Base-by-base conservation (phyloP, 2,888 invertebrate genomes). In the Neria commutata region DNA sequence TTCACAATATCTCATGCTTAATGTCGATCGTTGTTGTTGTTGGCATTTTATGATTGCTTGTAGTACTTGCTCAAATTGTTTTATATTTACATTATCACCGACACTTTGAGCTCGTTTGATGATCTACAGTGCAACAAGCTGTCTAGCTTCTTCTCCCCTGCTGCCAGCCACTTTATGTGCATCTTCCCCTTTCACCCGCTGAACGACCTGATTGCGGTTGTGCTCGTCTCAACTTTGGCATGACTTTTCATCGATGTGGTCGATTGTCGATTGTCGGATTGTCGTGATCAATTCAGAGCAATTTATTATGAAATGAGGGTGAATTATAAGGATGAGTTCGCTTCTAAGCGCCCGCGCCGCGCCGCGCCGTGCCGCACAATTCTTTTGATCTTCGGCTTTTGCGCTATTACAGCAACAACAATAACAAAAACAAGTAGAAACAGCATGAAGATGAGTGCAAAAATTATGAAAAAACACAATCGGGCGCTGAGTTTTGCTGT, bases 251-350 rank as follows among this genome's bases (percentile, higher is more conserved):
- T 73, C 72, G 72, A 67, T 75, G 72, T 72, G 74, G n/a, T n/a
- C n/a, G n/a, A n/a, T n/a, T n/a, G n/a, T n/a, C n/a, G n/a, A n/a
- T n/a, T n/a, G n/a, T n/a, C n/a, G n/a, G 74, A 76, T 76, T 78
- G 78, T 79, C 80, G 80, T 78, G 81, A 81, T 81, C 81, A 80
- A 81, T 81, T 81, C 79, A 81, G 81, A 81, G 81, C 81, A 81
- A 81, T 81, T 81, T 81, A 81, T 81, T 81, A 81, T 75, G 79
- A 81, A 81, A 81, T 81, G 81, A 81, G 81, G 81, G 79, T 81
- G 79, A 81, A 81, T 81, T 81, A 81, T 81, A 78, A 74, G 74
- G 74, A 75, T 75, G 74, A 70, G 71, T 68, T 68, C 72, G 3
- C 42, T 42, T 42, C 3, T 42, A 42, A 42, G 42, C 42, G 42